Base-by-base conservation (phyloP, 2,888 invertebrate genomes). In the Ochropleura leucogaster region DNA sequence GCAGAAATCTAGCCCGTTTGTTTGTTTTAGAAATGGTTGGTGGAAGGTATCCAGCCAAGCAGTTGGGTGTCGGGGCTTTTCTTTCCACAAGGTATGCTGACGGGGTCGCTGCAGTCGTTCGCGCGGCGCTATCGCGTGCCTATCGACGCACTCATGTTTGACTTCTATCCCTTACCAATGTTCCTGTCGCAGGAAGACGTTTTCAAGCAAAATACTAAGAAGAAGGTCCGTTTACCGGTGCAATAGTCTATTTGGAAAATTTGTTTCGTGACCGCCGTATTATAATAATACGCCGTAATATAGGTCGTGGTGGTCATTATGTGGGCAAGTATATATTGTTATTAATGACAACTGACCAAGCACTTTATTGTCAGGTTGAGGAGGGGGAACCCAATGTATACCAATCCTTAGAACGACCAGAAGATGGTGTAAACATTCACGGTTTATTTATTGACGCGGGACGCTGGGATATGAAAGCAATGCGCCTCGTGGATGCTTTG, bases 1-100 rank as follows among this genome's bases (percentile, higher is more conserved):
- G 14, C 18, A 14, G 7, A 53, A 40, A 55, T 53, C 14, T 40
- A 53, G 30, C n/a, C 12, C 47, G n/a, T 53, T 60, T 40, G n/a
- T 67, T 72, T 55, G 18, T 95, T 93, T 73, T 93, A 97, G 97
- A 97, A 96, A 86, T 99, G 98, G 98, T 94, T 98, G 42, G 91
- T 97, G 71, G 97, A 97, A 7, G 98, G 98, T 0, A 97, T 97
- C 68, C 99, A 99, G 49, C 97, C 97, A 4, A 98, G 98, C 47
- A 99, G 98, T 93, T 99, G 99, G 99, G 96, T 99, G 72, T 98
- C 99, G 71, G 99, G 99, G 0, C 97, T 99, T 90, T 99, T 98
- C 94, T 99, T 99, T 93, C 99, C 99, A 0, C 99, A 99, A 96
- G 99, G 99, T 9, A 98, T 99, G 92, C 97, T 99, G 73, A 99